Evolutionary conservation across 1,140 invertebrate genomes (phyloP).

Genomic region (Temnothorax nylanderi): DNA sequence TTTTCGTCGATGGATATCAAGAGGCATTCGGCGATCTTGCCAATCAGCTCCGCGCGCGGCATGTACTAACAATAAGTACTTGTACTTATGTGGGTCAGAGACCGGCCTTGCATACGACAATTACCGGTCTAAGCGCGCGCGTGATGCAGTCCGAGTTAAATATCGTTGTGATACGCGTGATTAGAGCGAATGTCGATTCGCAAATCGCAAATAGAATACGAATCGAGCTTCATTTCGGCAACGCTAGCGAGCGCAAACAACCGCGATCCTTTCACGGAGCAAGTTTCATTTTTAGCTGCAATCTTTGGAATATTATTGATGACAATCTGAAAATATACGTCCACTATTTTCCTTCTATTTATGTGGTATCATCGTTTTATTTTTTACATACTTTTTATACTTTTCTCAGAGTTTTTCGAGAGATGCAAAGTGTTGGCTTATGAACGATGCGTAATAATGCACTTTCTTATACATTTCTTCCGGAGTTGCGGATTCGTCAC

Average conservation of each 20-base stretch:
- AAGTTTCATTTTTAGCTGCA: not conserved
- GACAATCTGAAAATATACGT: not conserved
- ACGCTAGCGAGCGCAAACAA: not conserved
- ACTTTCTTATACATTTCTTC: not conserved
- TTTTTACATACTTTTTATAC: not conserved
- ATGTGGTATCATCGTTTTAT: not conserved
- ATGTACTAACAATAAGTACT: not conserved
- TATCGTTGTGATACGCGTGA: not conserved
- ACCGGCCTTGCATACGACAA: slow-evolving; percentile 28
- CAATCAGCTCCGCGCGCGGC: not conserved
- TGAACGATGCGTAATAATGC: not conserved
- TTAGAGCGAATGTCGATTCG: not conserved
- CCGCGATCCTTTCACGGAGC: not conserved
- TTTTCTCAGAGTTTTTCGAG: not conserved
- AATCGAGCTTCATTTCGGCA: not conserved
- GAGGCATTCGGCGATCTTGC: not conserved
- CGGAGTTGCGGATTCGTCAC: not conserved
- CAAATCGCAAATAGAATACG: not conserved
- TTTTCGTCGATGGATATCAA: not conserved
- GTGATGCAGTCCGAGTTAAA: not conserved
- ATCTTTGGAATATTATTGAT: not conserved
- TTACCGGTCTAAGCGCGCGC: not conserved
- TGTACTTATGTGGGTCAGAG: not conserved
- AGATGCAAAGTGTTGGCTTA: not conserved
- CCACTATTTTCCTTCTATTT: not conserved